These are phyloP conservation scores for Sphaeridia pumilis DNA, from an alignment of 2,888 invertebrate species.

Conservation along the genomic window DNA sequence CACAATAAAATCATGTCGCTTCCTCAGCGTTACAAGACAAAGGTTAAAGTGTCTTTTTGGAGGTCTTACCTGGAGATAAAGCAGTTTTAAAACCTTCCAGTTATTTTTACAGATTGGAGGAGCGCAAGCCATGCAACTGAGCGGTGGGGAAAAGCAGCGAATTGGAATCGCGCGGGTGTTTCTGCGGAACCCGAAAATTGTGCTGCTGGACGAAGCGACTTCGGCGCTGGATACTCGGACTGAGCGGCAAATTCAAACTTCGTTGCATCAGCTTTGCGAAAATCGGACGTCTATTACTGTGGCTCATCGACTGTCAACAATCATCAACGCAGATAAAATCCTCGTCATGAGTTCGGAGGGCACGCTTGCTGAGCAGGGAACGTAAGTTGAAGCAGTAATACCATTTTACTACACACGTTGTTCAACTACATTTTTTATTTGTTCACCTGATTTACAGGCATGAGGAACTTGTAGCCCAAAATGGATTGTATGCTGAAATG, in stretches of 20 bases:
- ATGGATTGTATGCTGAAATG: slow-evolving; percentile 77
- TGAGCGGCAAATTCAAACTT: slow-evolving; percentile 76
- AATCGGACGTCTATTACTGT: slow-evolving; percentile 87
- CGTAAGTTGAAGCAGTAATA: too few species aligned
- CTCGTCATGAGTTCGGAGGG: slow-evolving; percentile 79
- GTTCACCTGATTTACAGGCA: too few species aligned
- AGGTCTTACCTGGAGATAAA: too few species aligned
- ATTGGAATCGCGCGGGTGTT: slow-evolving; percentile 94
- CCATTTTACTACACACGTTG: too few species aligned
- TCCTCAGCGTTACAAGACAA: slow-evolving; percentile 75
- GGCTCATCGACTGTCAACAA: slow-evolving; percentile 86
- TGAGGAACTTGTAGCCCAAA: slow-evolving; percentile 53
- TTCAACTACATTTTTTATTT: too few species aligned
- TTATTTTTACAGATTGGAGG: slow-evolving; percentile 80
- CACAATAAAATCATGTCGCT: slow-evolving; percentile 84
- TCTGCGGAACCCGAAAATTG: slow-evolving; percentile 78
- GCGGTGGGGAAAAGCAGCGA: slow-evolving; percentile 95
- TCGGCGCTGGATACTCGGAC: slow-evolving; percentile 92
- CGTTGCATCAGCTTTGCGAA: slow-evolving; percentile 60
- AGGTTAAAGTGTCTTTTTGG: slow-evolving; percentile 46
- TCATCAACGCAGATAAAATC: slow-evolving; percentile 90
- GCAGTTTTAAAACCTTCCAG: too few species aligned
- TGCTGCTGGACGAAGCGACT: slow-evolving; percentile 88
- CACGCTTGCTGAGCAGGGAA: slow-evolving; percentile 79
- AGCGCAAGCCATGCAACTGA: slow-evolving; percentile 78